phyloP scores from a whole-genome alignment of 2,113 vertebrate genomes.

The Ochotona princeps region DNA sequence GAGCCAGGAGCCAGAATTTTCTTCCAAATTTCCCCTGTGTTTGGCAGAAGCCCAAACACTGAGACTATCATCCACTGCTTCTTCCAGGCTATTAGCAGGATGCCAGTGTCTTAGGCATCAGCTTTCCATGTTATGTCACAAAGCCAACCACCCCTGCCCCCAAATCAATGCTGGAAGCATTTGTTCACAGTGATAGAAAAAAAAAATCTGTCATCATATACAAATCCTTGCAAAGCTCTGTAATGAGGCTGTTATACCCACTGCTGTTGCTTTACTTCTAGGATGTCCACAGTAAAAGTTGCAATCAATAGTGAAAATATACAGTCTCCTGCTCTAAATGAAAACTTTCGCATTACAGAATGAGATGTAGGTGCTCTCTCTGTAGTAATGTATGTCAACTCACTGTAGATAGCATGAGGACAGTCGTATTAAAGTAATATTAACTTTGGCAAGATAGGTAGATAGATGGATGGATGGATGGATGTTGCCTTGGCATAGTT shows the following conservation, averaged over 20 bases:
- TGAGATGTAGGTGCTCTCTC: background rate
- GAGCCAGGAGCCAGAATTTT: too few relatives aligned
- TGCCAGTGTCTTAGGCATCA: too few relatives aligned
- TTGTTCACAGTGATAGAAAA: background rate
- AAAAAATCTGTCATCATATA: background rate
- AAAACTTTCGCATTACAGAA: slow-evolving; percentile 28
- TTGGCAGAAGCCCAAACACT: too few relatives aligned
- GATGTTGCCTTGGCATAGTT: background rate
- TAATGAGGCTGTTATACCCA: background rate
- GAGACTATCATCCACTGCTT: too few relatives aligned
- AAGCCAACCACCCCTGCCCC: background rate
- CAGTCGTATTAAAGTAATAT: background rate
- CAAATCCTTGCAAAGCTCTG: background rate
- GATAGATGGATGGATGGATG: background rate
- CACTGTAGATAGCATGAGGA: background rate
- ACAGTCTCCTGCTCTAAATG: slow-evolving; percentile 5
- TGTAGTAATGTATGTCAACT: background rate
- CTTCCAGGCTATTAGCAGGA: too few relatives aligned
- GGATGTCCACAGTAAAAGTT: background rate
- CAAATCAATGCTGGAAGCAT: slow-evolving; percentile 26
- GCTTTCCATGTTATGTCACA: too few relatives aligned
- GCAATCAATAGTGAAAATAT: slow-evolving; percentile 22
- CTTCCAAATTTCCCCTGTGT: too few relatives aligned
- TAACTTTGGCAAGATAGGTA: background rate
- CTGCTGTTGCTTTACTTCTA: slow-evolving; percentile 11